Base-by-base conservation (phyloP, 2,113 vertebrate genomes). In the Meles meles region DNA sequence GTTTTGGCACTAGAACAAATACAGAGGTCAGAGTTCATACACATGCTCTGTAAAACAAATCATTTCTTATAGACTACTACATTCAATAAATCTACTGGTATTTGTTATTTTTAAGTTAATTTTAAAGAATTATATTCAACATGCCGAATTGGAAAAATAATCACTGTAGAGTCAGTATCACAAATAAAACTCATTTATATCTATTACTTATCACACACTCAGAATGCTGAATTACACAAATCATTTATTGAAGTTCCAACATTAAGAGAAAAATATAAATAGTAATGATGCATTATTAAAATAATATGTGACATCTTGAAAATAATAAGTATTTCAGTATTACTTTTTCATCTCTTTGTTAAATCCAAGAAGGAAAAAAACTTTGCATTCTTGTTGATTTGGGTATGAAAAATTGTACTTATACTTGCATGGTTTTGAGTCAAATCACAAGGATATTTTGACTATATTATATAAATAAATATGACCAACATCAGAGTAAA, bases 1-100 rank as follows among this genome's bases (percentile, higher is more conserved):
- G 76, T 98, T 97, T 91, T 97, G 96, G 96, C 96, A 97, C 61
- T 82, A 94, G 90, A 97, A 93, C 98, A 96, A 97, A 97, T 61
- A 86, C 37, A 90, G 69, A 96, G 94, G 74, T 96, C 93, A 97
- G 90, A 97, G 95, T 97, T 96, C 95, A 97, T 61, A 97, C 85
- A 97, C 95, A 98, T 94, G 94, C 92, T 97, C 95, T 69, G 57
- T 94, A 79, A 92, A 93, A 90, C 61, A 13, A 12, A 89, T 52
- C 79, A 94, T 81, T 74, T 94, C 57, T 88, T 86, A 92, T 7
- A 83, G 29, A 82, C 90, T 88, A 96, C 13, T 55, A 84, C 21
- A 65, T 55, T 83, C 49, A 92, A 44, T 72, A 94, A 77, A 37
- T 47, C 59, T 83, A 37, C 77, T 93, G 88, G 52, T 25, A 90